Base-by-base conservation (phyloP, 1,140 invertebrate genomes). In the Papilio polyxenes region DNA sequence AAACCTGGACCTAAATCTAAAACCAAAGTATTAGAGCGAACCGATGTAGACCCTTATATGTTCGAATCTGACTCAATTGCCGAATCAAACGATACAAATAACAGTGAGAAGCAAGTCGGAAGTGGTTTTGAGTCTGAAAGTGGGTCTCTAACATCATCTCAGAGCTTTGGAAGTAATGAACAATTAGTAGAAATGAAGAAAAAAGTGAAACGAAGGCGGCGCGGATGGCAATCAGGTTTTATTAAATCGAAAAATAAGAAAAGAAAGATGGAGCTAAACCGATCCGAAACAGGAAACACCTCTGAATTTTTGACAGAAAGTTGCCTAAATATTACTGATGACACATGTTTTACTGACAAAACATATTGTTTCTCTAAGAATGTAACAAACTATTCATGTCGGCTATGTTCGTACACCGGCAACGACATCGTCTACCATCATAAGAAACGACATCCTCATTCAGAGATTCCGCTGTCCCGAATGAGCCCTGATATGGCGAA, bases 401-500 rank as follows among this genome's bases (percentile, higher is more conserved):
- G 90, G 65, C 75, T 96, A 5, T 97, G 97, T 87, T 79, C 87
- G 0, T 96, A 95, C 83, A 90, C 85, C 51, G 96, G 96, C 0
- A 94, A 94, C 76, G 95, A 95, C 59, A 96, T 97, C 37, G 95
- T 97, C 0, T 91, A 95, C 62, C 97, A 97, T 92, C 97, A 96
- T 82, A 95, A 95, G 83, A 91, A 92, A 7, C 89, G 91, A 81
- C 97, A 97, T 92, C 95, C 95, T 4, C 94, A 95, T 56, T 93
- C 93, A 40, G 97, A 97, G 91, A 95, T 97, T 17, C 91, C 96
- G 13, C 95, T 96, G 82, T 96, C 96, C 0, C 90, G 96, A 53
- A 87, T 97, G 48, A 92, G 94, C 13, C 87, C 91, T 5, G 81
- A 88, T 10, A 90, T 95, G 37, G 96, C 96, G 0, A 89, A 90